Percentiles rank a stretch among this genome's conserved stretches.
These are phyloP conservation scores for Labia minor DNA, from an alignment of 2,888 invertebrate species.

Conservation along the genomic window DNA sequence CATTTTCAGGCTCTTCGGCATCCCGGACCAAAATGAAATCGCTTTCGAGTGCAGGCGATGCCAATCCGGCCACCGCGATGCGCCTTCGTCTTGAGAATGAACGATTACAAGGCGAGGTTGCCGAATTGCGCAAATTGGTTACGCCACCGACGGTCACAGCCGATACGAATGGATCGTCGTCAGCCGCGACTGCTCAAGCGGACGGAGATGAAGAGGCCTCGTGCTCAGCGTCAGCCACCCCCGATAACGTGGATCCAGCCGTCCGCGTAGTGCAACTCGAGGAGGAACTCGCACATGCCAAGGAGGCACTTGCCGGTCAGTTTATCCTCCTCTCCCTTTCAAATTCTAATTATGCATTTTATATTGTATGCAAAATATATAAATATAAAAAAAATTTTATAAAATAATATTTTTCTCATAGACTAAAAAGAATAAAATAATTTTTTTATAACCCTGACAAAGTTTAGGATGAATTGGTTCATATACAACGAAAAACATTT, in stretches of 20 bases:
- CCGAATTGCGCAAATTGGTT: conserved; percentile 54
- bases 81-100: conserved; percentile 66
- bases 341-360: too few relatives aligned
- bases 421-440: too few relatives aligned
- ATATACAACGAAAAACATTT: too few relatives aligned
- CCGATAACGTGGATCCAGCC: conserved; percentile 33
- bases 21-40: background rate
- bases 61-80: conserved; percentile 30
- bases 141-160: conserved; percentile 32
- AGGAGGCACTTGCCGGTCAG: conserved; percentile 58
- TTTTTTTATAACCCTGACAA: too few relatives aligned
- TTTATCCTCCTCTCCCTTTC: too few relatives aligned
- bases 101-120: conserved; percentile 59
- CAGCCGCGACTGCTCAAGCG: conserved; percentile 17
- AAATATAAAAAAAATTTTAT: too few relatives aligned
- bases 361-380: too few relatives aligned
- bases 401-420: too few relatives aligned
- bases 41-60: background rate
- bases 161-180: background rate
- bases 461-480: too few relatives aligned
- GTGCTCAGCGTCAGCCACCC: conserved; percentile 36
- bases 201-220: conserved; percentile 17
- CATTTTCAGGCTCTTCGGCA: too few relatives aligned
- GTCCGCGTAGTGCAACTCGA: conserved; percentile 48
- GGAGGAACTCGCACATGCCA: conserved; percentile 63